Evolutionary conservation across 1,140 invertebrate species (phyloP), one percentile per base, ranked within the genome.

Genomic region (Scaptomyza graminum): DNA sequence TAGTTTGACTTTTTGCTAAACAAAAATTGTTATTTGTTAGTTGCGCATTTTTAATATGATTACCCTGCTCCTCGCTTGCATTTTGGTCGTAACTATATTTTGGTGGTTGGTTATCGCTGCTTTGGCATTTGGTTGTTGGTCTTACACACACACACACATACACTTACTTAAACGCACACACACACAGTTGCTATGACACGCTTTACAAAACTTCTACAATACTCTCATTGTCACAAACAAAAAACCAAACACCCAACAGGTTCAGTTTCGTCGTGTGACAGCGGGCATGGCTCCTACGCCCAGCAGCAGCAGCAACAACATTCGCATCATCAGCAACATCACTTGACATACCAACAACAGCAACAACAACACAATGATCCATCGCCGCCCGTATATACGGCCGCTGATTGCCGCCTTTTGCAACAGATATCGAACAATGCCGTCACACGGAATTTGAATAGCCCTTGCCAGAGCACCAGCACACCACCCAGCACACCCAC

Each of bases 261-360:
- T 90, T 97, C 96, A 57, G 94, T 96, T 73, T 96, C 96, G 69
- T 97, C 96, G 74, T 96, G 95, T 91, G 96, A 97, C 93, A 97
- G 96, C 81, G 96, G 96, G 83, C 96, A 96, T 91, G 96, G 95
- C 64, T 96, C 96, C 43, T 95, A 96, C 87, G 94, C 95, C 85
- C 95, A 95, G 93, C 94, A 94, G 82, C 78, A 85, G 49, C 79
- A 76, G 41, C 74, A 76, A 34, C 81, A 81, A 6, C 74, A 74
- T 41, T n/a, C 37, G 12, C 80, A 83, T 11, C 80, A 61, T 7
- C 61, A 59, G 2, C 95, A 95, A 92, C 93, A 94, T 28, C 66
- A 54, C 39, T 49, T 69, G 66, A 47, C 49, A 77, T 54, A 74
- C 46, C 61, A 79, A 31, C 74, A 66, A 8, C 73, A 70, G 22